A percentile compares a stretch with the other conserved stretches of the same genome.
Evolutionary conservation across 2,797 vertebrate species (phyloP).

Genomic region (Gymnoscopelus microlampas): DNA sequence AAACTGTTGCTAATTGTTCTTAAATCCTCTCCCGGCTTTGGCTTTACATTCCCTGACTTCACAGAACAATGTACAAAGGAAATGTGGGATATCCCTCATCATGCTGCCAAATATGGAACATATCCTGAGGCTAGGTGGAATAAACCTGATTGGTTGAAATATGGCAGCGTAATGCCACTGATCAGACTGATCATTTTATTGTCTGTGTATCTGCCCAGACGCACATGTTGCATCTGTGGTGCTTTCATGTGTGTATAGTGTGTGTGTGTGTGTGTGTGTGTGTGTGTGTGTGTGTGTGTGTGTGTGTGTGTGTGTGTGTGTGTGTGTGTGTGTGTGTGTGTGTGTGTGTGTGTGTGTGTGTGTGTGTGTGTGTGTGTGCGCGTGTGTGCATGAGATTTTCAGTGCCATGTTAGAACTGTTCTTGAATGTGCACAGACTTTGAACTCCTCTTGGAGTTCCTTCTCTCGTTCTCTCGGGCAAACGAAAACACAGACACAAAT

Average conservation of each 20-base stretch:
- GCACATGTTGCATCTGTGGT: constrained; percentile 9
- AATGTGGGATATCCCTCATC: constrained; percentile 60
- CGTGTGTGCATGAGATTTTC: background rate
- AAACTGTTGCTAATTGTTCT: constrained; percentile 37
- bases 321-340: constrained; percentile 13
- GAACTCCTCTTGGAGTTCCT: background rate
- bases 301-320: constrained; percentile 4
- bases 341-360: constrained; percentile 6
- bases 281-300: background rate
- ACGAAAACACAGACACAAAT: constrained; percentile 2
- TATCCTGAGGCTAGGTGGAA: constrained; percentile 72
- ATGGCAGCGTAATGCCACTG: constrained; percentile 72
- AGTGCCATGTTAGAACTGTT: too few species aligned
- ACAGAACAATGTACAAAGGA: constrained; percentile 48
- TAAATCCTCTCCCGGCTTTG: constrained; percentile 27
- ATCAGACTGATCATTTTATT: constrained; percentile 76
- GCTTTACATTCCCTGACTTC: constrained; percentile 38
- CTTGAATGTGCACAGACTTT: background rate
- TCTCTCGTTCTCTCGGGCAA: background rate
- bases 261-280: constrained; percentile 52
- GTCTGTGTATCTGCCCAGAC: constrained; percentile 10
- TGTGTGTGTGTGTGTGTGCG: background rate
- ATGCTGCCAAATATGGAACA: constrained; percentile 75
- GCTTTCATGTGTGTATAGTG: constrained; percentile 19
- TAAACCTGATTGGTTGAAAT: constrained; percentile 73